Conservation (phyloP, 2,888 invertebrate species). For the Caradrina clavipalpis region DNA sequence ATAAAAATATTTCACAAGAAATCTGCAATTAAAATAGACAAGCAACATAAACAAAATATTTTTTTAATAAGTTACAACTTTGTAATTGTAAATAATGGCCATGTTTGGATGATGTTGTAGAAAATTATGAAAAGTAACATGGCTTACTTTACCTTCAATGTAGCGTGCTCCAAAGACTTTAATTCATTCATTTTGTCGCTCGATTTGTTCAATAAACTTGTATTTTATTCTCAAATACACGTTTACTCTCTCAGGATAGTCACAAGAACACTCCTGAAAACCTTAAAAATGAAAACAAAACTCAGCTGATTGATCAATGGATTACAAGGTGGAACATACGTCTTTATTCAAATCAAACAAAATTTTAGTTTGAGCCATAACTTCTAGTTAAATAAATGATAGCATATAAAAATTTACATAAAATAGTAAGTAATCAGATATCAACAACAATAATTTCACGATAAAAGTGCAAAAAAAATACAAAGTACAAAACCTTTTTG, state of each 20-base stretch:
- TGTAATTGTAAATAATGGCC: constrained; percentile 4
- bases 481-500: constrained; percentile 48
- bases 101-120: constrained; percentile 15
- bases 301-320: constrained; percentile 84
- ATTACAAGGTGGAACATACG: constrained; percentile 47
- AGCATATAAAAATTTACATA: not conserved
- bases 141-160: constrained; percentile 94
- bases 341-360: constrained; percentile 59
- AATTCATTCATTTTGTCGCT: constrained; percentile 95
- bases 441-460: constrained; percentile 29
- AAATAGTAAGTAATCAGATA: constrained; percentile 7
- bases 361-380: constrained; percentile 12
- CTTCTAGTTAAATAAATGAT: constrained; percentile 5
- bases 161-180: constrained; percentile 98
- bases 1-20: not conserved
- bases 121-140: constrained; percentile 48
- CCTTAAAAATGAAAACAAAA: constrained; percentile 85
- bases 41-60: not conserved
- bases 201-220: constrained; percentile 39
- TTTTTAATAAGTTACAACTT: not conserved
- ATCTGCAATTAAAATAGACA: not conserved
- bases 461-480: constrained; percentile 12
- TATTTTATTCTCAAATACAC: constrained; percentile 44
- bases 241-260: constrained; percentile 20
- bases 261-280: constrained; percentile 48